Evolutionary conservation across 2,113 vertebrate genomes (phyloP).

Genomic region (Oceanites oceanicus): DNA sequence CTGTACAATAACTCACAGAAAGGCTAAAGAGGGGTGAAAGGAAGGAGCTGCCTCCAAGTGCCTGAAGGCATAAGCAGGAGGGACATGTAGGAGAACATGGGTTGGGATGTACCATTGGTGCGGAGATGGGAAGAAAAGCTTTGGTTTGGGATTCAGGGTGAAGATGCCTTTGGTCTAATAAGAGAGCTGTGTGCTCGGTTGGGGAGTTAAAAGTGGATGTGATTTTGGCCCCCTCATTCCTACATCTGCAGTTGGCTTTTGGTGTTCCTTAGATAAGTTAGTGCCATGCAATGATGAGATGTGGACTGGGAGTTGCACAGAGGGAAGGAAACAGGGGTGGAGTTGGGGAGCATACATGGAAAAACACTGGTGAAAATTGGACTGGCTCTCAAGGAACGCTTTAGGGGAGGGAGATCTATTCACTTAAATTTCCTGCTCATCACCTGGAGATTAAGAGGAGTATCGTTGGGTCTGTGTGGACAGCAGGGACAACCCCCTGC

Average conservation of each 20-base stretch:
- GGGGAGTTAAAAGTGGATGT: neutral
- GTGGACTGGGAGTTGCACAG: neutral
- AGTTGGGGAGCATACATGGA: accelerated
- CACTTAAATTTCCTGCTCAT: neutral
- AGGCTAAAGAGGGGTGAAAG: neutral
- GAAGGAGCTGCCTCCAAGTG: neutral
- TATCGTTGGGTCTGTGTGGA: neutral
- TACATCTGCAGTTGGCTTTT: neutral
- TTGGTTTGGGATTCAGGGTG: neutral
- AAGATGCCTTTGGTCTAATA: neutral
- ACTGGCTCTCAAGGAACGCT: accelerated
- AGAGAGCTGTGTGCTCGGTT: neutral
- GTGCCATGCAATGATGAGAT: accelerated
- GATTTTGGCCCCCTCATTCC: neutral
- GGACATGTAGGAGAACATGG: neutral
- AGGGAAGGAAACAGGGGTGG: neutral
- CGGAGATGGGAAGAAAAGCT: neutral
- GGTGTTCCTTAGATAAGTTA: neutral
- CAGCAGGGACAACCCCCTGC: neutral
- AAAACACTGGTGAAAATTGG: accelerated
- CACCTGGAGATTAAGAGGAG: neutral
- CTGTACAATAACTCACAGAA: accelerated
- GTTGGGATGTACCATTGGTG: neutral
- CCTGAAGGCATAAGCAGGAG: neutral
- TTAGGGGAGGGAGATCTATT: neutral